Evolutionary conservation across 2,113 vertebrate genomes (phyloP).

Genomic region (Hiodon alosoides): DNA sequence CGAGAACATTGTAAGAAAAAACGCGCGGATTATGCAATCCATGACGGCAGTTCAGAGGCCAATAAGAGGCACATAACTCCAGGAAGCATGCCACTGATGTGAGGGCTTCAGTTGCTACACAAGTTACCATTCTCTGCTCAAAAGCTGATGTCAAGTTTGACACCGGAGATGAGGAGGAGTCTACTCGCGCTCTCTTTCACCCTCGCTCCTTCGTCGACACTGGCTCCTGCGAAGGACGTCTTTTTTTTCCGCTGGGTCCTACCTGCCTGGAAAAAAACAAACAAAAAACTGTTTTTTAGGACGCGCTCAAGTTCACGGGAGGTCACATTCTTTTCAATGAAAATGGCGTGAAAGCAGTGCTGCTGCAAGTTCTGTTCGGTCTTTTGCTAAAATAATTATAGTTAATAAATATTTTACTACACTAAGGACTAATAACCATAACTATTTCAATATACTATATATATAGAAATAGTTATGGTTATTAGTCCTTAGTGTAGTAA

Average conservation of each 20-base stretch:
- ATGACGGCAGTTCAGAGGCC: conserved; percentile 79
- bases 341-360: neutral
- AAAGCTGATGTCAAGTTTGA: conserved; percentile 78
- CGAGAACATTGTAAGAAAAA: conserved; percentile 57
- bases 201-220: conserved; percentile 20
- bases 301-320: conserved; percentile 51
- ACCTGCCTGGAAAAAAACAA: conserved; percentile 44
- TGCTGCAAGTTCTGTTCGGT: neutral
- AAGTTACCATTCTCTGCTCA: conserved; percentile 72
- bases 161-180: conserved; percentile 77
- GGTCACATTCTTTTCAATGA: conserved; percentile 37
- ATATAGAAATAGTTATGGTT: too few species aligned
- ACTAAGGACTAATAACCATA: too few species aligned
- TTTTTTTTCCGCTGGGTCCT: conserved; percentile 67
- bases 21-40: conserved; percentile 73
- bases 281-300: conserved; percentile 1
- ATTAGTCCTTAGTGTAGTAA: too few species aligned
- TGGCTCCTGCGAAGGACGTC: conserved; percentile 29
- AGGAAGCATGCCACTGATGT: conserved; percentile 81
- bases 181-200: conserved; percentile 32
- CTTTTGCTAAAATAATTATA: neutral
- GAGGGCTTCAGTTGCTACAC: conserved; percentile 62
- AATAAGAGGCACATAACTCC: conserved; percentile 82
- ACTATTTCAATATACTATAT: too few species aligned
- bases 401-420: too few species aligned